A percentile compares a stretch with the other conserved stretches of the same genome.
These are phyloP conservation scores for Tenrec ecaudatus DNA, from an alignment of 2,113 vertebrate species.

Conservation along the genomic window DNA sequence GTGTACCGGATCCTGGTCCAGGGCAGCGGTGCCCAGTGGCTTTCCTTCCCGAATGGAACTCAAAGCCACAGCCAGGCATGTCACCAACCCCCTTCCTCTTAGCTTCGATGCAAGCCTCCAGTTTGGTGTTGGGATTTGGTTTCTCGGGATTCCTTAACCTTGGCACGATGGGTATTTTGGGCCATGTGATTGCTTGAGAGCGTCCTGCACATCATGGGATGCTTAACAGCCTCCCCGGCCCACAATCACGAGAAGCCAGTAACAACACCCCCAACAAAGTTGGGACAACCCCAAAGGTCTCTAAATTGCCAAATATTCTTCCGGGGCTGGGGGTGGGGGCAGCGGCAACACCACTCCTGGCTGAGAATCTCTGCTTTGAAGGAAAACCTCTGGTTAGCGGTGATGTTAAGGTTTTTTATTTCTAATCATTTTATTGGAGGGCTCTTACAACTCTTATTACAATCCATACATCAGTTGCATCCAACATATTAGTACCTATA, in stretches of 20 bases:
- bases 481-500: no score
- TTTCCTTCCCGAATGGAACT: constrained; percentile 54
- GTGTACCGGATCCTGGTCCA: not conserved
- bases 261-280: not conserved
- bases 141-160: not conserved
- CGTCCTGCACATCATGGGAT: not conserved
- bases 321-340: no score
- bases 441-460: no score
- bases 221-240: not conserved
- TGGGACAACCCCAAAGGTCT: not conserved
- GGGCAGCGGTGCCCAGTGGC: not conserved
- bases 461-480: no score
- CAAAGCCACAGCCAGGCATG: not conserved
- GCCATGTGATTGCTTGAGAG: not conserved
- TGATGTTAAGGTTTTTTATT: not conserved
- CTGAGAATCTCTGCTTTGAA: not conserved
- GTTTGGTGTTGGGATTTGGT: not conserved
- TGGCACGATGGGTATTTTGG: not conserved
- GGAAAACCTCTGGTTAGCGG: not conserved
- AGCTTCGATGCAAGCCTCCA: not conserved
- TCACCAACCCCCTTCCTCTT: not conserved
- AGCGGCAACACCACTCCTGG: not conserved
- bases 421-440: no score
- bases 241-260: not conserved
- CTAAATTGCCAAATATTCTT: not conserved